Conservation (phyloP, 2,888 invertebrate genomes). For the Syrphus vitripennis region DNA sequence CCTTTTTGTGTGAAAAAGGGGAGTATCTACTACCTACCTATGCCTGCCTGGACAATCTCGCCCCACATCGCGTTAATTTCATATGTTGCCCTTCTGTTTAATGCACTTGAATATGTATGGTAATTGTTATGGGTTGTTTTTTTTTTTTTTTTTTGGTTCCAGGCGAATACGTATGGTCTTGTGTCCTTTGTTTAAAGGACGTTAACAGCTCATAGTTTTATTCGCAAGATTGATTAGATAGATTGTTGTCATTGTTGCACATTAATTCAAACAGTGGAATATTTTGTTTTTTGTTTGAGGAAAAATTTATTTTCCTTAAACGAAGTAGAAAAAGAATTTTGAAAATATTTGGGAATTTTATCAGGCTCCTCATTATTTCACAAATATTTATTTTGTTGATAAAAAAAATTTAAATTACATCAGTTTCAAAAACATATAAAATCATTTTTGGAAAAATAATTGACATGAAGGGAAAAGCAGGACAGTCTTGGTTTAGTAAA, state of each 20-base stretch:
- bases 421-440: no score
- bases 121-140: background rate
- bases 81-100: background rate
- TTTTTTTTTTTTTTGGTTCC: no score
- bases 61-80: background rate
- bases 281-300: background rate
- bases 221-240: slow-evolving; percentile 28
- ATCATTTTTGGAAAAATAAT: no score
- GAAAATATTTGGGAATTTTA: no score
- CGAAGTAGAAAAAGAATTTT: no score
- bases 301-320: background rate
- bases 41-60: background rate
- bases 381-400: no score
- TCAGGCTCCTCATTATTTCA: no score
- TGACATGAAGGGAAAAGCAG: no score
- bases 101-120: background rate
- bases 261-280: background rate
- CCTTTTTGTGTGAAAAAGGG: slow-evolving; percentile 41
- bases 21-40: background rate
- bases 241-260: slow-evolving; percentile 25
- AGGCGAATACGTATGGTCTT: no score
- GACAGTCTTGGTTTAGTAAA: no score
- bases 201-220: slow-evolving; percentile 30
- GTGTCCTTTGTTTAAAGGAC: slow-evolving; percentile 7
- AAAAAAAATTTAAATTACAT: no score